Percentiles rank a stretch among this genome's conserved stretches.
phyloP scores from a whole-genome alignment of 2,888 invertebrate genomes.

The Proisotoma minuta region DNA sequence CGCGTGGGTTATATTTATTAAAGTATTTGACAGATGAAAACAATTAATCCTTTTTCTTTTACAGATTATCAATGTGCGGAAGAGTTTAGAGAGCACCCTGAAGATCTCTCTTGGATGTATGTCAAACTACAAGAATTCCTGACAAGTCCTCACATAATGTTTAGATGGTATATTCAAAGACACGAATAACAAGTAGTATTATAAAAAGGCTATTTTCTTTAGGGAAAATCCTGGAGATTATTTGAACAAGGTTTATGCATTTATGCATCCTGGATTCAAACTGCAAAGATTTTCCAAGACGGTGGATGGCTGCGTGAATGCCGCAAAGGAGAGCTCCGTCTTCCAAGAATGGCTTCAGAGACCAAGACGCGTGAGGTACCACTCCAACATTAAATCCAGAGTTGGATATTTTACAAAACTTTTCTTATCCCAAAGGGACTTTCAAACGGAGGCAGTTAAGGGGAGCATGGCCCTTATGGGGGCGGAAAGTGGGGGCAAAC shows the following conservation, averaged over 20 bases:
- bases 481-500: neutral
- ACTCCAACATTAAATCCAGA: no score
- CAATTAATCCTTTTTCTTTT: neutral
- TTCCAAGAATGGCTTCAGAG: slow-evolving; percentile 17
- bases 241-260: slow-evolving; percentile 19
- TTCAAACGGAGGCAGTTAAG: slow-evolving; percentile 6
- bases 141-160: slow-evolving; percentile 25
- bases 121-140: slow-evolving; percentile 31
- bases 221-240: slow-evolving; percentile 27
- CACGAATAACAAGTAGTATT: no score
- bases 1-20: slow-evolving; percentile 18
- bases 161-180: slow-evolving; percentile 31
- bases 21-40: neutral
- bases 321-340: slow-evolving; percentile 12
- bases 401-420: no score
- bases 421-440: slow-evolving; percentile 13
- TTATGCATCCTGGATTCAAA: slow-evolving; percentile 20
- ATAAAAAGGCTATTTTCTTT: no score
- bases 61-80: slow-evolving; percentile 28
- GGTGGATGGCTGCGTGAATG: slow-evolving; percentile 25
- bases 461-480: slow-evolving; percentile 15
- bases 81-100: slow-evolving; percentile 19
- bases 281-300: slow-evolving; percentile 9
- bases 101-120: slow-evolving; percentile 28
- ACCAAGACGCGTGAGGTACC: slow-evolving; percentile 14